Evolutionary conservation across 35 echinoderm and acorn worm species (phyloP), one percentile per base, ranked within the genome.

Genomic region (Hemicentrotus pulcherrimus): DNA sequence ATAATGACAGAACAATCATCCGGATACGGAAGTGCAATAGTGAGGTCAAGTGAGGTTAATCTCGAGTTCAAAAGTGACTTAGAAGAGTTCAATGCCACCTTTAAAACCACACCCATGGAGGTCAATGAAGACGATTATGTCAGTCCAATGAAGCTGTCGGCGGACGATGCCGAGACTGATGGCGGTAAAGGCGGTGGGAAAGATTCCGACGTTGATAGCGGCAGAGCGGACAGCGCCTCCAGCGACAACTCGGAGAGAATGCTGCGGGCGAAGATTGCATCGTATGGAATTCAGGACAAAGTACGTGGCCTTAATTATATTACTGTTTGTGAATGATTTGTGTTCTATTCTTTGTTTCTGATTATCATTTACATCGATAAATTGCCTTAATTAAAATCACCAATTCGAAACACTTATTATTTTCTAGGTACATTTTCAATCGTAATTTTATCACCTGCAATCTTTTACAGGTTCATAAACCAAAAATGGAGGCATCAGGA

Each of bases 101-200:
- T 97, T 86, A 93, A 31, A 6, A 47, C 11, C 32, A 32, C 32
- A 5, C 30, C 86, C 32, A 90, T 31, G 59, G 70, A 59, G 14
- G 65, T 85, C 47, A 97, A 95, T 91, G 96, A 96, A 78, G 96
- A 99, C 31, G 96, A 97, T 31, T 99, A 99, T 47, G 89, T 99
- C 12, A 99, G 98, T 94, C 96, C 98, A 31, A 70, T 94, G 86
- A 88, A 95, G 46, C 95, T 99, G 2, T 48, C 94, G 14, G 60
- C 31, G 18, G 58, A 48, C 31, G 32, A 30, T 52, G 65, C 19
- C 65, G 48, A 78, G 71, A 88, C 88, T 16, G 91, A 88, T 9
- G 92, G 86, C 45, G 61, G 24, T 15, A 78, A 60, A 32, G 61
- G 59, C 33, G 94, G 86, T 28, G 61, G 4, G 13, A 48, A 30